Percentiles rank a stretch among this genome's conserved stretches.
These are phyloP conservation scores for Ophiodon elongatus DNA, from an alignment of 2,113 vertebrate species.

Conservation along the genomic window DNA sequence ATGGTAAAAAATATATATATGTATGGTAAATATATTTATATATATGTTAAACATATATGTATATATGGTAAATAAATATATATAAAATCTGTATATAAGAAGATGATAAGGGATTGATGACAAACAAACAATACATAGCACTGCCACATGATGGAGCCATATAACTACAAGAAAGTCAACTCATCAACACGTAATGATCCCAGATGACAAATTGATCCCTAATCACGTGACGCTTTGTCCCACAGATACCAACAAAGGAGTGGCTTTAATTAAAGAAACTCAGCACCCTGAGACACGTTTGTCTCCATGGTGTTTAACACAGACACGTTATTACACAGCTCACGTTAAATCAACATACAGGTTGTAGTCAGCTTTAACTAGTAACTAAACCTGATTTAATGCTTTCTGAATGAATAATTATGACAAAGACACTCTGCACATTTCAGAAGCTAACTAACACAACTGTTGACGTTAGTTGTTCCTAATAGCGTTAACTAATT, in stretches of 20 bases:
- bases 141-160: slow-evolving; percentile 12
- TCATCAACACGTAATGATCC: background rate
- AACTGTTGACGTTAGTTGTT: too few relatives aligned
- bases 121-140: background rate
- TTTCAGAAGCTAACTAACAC: too few relatives aligned
- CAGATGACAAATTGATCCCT: background rate
- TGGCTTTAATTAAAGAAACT: background rate
- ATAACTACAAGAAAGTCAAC: background rate
- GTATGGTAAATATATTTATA: too few relatives aligned
- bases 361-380: too few relatives aligned
- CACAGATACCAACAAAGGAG: background rate
- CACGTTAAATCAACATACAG: background rate
- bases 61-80: too few relatives aligned
- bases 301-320: background rate
- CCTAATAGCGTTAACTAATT: too few relatives aligned
- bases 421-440: too few relatives aligned
- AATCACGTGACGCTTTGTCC: too few relatives aligned
- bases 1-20: too few relatives aligned
- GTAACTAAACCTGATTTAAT: too few relatives aligned
- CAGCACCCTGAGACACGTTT: background rate
- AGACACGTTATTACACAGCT: background rate
- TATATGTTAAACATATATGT: too few relatives aligned
- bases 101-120: background rate
- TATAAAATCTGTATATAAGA: background rate
- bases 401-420: too few relatives aligned